phyloP scores from a whole-genome alignment of 2,888 invertebrate genomes.

The Graphium colonna region DNA sequence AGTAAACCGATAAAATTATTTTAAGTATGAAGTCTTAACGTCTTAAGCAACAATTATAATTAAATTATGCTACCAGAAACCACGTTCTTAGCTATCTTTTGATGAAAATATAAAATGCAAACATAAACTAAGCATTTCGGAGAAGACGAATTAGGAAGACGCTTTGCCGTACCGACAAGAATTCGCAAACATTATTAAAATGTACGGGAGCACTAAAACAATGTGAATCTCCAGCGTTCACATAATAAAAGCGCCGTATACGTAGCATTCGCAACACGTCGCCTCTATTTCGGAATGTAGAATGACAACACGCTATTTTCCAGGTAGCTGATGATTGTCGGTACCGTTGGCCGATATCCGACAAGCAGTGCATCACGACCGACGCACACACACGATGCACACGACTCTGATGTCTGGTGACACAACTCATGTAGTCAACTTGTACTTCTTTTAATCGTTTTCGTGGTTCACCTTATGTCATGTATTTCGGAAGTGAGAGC shows the following conservation, averaged over 20 bases:
- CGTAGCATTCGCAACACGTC: constrained; percentile 36
- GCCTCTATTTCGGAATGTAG: constrained; percentile 42
- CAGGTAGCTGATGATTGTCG: constrained; percentile 55
- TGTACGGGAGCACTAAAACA: not conserved
- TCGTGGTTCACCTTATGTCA: too few relatives aligned
- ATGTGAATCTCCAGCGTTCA: constrained; percentile 13
- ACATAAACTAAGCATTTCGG: too few relatives aligned
- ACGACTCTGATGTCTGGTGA: constrained; percentile 15
- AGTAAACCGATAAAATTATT: too few relatives aligned
- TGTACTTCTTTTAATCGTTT: too few relatives aligned
- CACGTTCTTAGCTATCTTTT: too few relatives aligned
- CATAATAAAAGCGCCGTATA: constrained; percentile 17
- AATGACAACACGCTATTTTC: constrained; percentile 53
- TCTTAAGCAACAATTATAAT: too few relatives aligned
- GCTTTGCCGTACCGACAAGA: too few relatives aligned
- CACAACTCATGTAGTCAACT: constrained; percentile 7
- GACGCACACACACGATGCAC: constrained; percentile 14
- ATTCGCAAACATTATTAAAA: not conserved
- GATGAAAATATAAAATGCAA: too few relatives aligned
- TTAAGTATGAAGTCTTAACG: too few relatives aligned
- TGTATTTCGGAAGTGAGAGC: too few relatives aligned
- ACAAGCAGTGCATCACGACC: constrained; percentile 19
- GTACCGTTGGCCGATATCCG: constrained; percentile 55
- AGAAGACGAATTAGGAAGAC: too few relatives aligned
- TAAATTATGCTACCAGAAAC: too few relatives aligned